phyloP scores from a whole-genome alignment of 2,888 invertebrate genomes.

The Chelonus formosanus region DNA sequence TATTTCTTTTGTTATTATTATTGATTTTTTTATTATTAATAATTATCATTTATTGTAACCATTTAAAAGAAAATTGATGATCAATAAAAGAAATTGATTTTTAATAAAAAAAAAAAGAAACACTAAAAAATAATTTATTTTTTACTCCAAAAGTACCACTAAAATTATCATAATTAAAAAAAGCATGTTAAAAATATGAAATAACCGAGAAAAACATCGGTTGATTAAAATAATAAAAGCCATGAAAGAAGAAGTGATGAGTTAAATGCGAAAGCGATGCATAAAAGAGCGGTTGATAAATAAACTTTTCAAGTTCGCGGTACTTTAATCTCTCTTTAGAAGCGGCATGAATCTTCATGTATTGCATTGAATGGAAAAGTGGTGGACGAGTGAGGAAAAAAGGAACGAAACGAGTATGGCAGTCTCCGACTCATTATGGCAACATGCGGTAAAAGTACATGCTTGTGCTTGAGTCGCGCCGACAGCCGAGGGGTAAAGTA shows the following conservation, averaged over 20 bases:
- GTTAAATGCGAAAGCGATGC: slow-evolving; percentile 27
- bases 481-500: slow-evolving; percentile 43
- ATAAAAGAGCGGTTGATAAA: slow-evolving; percentile 55
- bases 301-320: slow-evolving; percentile 56
- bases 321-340: slow-evolving; percentile 58
- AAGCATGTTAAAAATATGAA: neutral
- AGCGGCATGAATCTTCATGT: slow-evolving; percentile 49
- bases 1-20: too few species aligned
- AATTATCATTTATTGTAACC: too few species aligned
- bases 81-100: too few species aligned
- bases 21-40: too few species aligned
- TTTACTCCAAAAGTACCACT: too few species aligned
- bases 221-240: neutral
- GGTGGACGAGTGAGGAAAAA: slow-evolving; percentile 30
- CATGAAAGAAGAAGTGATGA: slow-evolving; percentile 27
- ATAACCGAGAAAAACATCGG: neutral
- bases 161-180: too few species aligned
- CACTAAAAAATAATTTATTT: too few species aligned
- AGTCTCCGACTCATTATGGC: slow-evolving; percentile 59
- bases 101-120: too few species aligned
- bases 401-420: slow-evolving; percentile 25
- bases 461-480: slow-evolving; percentile 51
- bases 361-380: slow-evolving; percentile 48
- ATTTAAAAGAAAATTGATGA: too few species aligned
- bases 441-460: slow-evolving; percentile 60